A percentile compares a stretch with the other conserved stretches of the same genome.
These are phyloP conservation scores for Sceliomorpha sp. DNA, from an alignment of 2,888 invertebrate species.

Conservation along the genomic window DNA sequence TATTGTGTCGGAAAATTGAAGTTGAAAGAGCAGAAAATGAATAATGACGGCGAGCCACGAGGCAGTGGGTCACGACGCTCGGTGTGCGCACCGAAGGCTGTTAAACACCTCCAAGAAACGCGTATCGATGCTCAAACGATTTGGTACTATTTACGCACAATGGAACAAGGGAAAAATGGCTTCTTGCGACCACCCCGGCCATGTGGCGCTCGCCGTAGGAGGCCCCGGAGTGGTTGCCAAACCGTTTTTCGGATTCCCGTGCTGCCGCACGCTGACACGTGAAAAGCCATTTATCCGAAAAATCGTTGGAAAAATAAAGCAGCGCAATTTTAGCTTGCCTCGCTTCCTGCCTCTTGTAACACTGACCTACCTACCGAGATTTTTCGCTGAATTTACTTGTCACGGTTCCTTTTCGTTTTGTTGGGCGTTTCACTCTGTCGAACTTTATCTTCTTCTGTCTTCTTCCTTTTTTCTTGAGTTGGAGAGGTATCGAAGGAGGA, in stretches of 20 bases:
- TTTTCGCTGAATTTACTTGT: slow-evolving; percentile 17
- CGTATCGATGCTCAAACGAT: slow-evolving; percentile 66
- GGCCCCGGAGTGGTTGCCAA: too few relatives aligned
- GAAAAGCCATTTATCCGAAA: slow-evolving; percentile 55
- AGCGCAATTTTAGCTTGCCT: slow-evolving; percentile 11
- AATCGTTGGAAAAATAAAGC: slow-evolving; percentile 18
- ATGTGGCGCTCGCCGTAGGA: slow-evolving; percentile 68
- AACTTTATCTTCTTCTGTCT: too few relatives aligned
- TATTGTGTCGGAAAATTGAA: slow-evolving; percentile 67
- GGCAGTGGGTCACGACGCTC: slow-evolving; percentile 45
- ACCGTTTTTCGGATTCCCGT: slow-evolving; percentile 54
- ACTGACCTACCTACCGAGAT: slow-evolving; percentile 46
- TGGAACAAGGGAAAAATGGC: slow-evolving; percentile 70
- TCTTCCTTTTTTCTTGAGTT: too few relatives aligned
- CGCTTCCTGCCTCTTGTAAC: slow-evolving; percentile 31
- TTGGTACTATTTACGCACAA: slow-evolving; percentile 76
- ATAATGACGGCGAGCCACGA: slow-evolving; percentile 63
- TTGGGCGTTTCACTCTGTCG: too few relatives aligned
- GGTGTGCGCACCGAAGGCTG: slow-evolving; percentile 64
- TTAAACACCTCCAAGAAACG: slow-evolving; percentile 69
- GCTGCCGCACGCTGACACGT: slow-evolving; percentile 51
- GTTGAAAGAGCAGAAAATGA: slow-evolving; percentile 64
- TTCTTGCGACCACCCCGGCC: slow-evolving; percentile 67
- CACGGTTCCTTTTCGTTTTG: too few relatives aligned
- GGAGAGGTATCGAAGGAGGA: too few relatives aligned